Percentiles rank a stretch among this genome's conserved stretches.
phyloP scores from a whole-genome alignment of 2,888 invertebrate species.

The Dusona sp. region DNA sequence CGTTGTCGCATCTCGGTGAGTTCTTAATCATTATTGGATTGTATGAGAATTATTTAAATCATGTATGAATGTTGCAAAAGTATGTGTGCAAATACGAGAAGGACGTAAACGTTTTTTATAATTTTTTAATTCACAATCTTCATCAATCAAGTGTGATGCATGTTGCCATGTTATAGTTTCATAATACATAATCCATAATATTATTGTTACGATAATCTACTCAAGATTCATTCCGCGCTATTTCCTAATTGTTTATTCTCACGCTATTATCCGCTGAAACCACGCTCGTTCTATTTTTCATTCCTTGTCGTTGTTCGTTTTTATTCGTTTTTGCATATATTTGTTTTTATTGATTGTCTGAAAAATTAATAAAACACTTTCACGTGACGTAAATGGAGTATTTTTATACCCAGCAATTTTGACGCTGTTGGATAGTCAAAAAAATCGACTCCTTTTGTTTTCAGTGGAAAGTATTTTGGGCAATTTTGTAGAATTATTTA shows the following conservation, averaged over 20 bases:
- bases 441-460: too few relatives aligned
- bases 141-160: slow-evolving; percentile 30
- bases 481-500: too few relatives aligned
- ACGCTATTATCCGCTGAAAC: background rate
- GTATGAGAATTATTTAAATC: slow-evolving; percentile 23
- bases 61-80: background rate
- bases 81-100: background rate
- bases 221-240: slow-evolving; percentile 17
- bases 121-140: slow-evolving; percentile 11
- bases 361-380: background rate
- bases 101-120: background rate
- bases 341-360: background rate
- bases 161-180: slow-evolving; percentile 36
- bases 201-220: slow-evolving; percentile 22
- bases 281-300: slow-evolving; percentile 13
- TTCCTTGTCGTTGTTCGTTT: background rate
- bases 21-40: slow-evolving; percentile 68
- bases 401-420: background rate
- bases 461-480: too few relatives aligned
- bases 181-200: slow-evolving; percentile 39
- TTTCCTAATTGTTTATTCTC: slow-evolving; percentile 25
- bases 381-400: background rate
- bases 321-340: background rate
- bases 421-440: too few relatives aligned
- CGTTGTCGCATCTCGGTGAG: slow-evolving; percentile 83